Conservation (phyloP, 2,797 vertebrate species). For the Pangasius djambal region DNA sequence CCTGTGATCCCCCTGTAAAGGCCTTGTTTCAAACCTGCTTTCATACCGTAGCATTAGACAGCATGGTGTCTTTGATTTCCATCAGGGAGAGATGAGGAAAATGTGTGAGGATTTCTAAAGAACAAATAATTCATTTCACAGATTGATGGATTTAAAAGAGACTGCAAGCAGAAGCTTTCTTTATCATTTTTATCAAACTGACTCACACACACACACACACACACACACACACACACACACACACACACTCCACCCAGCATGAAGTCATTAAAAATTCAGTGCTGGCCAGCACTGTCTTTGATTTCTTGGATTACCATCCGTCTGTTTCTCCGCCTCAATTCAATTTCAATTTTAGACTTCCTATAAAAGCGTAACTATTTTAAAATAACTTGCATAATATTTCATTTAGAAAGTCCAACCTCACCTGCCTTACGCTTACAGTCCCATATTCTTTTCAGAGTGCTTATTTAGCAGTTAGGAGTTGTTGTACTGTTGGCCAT, state of each 20-base stretch:
- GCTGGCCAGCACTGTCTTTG: slow-evolving; percentile 37
- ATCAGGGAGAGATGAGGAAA: slow-evolving; percentile 9
- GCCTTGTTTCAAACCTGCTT: slow-evolving; percentile 31
- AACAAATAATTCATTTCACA: slow-evolving; percentile 42
- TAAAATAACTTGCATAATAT: slow-evolving; percentile 6
- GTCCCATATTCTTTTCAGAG: neutral
- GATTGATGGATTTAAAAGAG: slow-evolving; percentile 52
- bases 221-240: slow-evolving; percentile 11
- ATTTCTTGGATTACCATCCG: slow-evolving; percentile 41
- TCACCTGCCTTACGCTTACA: neutral
- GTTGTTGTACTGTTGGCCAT: neutral
- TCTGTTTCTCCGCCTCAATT: slow-evolving; percentile 15
- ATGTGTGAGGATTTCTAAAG: slow-evolving; percentile 39
- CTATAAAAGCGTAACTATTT: slow-evolving; percentile 10
- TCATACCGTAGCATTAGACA: slow-evolving; percentile 13
- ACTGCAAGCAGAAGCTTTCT: slow-evolving; percentile 31
- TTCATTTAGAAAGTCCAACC: slow-evolving; percentile 1
- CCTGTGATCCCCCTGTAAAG: slow-evolving; percentile 31
- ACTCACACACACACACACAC: neutral
- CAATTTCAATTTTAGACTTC: slow-evolving; percentile 20
- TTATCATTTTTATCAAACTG: neutral
- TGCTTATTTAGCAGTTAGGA: neutral
- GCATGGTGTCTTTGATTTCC: slow-evolving; percentile 40
- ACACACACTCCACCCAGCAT: slow-evolving; percentile 35
- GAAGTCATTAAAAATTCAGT: slow-evolving; percentile 55